Evolutionary conservation across 2,888 invertebrate species (phyloP).

Genomic region (Lasioglossum malachurum): DNA sequence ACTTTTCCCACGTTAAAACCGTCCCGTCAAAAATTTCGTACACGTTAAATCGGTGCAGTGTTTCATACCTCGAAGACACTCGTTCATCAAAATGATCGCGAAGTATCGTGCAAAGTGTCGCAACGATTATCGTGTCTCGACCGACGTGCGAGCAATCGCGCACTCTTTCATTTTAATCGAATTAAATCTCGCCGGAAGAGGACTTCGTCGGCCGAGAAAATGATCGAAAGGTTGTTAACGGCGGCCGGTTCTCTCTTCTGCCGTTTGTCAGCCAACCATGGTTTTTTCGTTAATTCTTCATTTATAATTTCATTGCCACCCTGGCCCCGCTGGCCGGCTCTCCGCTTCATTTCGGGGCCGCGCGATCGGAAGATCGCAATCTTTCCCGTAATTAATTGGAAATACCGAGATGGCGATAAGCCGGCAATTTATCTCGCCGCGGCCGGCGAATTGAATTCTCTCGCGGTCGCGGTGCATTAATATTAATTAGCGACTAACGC

Average conservation of each 20-base stretch:
- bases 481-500: slow-evolving; percentile 63
- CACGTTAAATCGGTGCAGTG: too few relatives aligned
- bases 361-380: slow-evolving; percentile 58
- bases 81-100: neutral
- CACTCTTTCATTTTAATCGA: neutral
- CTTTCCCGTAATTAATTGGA: slow-evolving; percentile 60
- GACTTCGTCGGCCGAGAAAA: neutral
- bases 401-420: slow-evolving; percentile 62
- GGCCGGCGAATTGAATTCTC: slow-evolving; percentile 59
- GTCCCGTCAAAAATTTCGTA: neutral
- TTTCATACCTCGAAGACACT: neutral
- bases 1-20: neutral
- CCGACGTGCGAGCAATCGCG: neutral
- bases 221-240: slow-evolving; percentile 35
- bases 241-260: neutral
- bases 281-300: slow-evolving; percentile 36
- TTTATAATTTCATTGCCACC: slow-evolving; percentile 52
- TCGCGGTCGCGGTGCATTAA: slow-evolving; percentile 52
- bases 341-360: slow-evolving; percentile 23
- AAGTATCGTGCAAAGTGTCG: neutral
- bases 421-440: slow-evolving; percentile 50
- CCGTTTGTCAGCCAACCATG: slow-evolving; percentile 13
- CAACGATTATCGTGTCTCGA: neutral
- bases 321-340: neutral
- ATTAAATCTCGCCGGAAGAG: neutral